phyloP scores from a whole-genome alignment of 2,113 vertebrate species.

The Aspiorhynchus laticeps region DNA sequence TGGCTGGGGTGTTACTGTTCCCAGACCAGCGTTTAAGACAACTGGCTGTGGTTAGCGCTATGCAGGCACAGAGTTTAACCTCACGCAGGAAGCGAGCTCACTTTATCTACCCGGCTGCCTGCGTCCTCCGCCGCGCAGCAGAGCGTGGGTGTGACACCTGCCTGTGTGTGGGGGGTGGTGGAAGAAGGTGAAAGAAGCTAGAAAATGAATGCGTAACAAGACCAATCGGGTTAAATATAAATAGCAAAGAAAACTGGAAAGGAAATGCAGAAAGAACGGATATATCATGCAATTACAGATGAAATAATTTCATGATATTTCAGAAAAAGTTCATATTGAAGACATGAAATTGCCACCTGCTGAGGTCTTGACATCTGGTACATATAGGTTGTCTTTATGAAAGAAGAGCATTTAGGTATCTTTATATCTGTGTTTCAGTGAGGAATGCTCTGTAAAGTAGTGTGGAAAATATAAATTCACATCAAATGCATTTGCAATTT shows the following conservation, averaged over 20 bases:
- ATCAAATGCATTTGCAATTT: not conserved
- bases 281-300: not conserved
- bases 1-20: conserved; percentile 16
- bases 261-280: not conserved
- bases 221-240: not conserved
- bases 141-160: conserved; percentile 78
- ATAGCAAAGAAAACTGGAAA: not conserved
- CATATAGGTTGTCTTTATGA: not conserved
- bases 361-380: not conserved
- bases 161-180: conserved; percentile 16
- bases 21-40: conserved; percentile 23
- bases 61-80: conserved; percentile 66
- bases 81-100: conserved; percentile 76
- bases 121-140: conserved; percentile 65
- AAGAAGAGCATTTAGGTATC: not conserved
- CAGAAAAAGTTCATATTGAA: not conserved
- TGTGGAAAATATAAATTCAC: not conserved
- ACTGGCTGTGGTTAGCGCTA: conserved; percentile 53
- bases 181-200: conserved; percentile 3
- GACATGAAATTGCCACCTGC: not conserved
- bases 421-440: not conserved
- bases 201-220: conserved; percentile 6
- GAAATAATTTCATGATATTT: not conserved
- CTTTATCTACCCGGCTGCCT: conserved; percentile 76
- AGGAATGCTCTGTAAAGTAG: not conserved